Evolutionary conservation across 2,113 vertebrate species (phyloP).

Genomic region (Charadrius vociferus): DNA sequence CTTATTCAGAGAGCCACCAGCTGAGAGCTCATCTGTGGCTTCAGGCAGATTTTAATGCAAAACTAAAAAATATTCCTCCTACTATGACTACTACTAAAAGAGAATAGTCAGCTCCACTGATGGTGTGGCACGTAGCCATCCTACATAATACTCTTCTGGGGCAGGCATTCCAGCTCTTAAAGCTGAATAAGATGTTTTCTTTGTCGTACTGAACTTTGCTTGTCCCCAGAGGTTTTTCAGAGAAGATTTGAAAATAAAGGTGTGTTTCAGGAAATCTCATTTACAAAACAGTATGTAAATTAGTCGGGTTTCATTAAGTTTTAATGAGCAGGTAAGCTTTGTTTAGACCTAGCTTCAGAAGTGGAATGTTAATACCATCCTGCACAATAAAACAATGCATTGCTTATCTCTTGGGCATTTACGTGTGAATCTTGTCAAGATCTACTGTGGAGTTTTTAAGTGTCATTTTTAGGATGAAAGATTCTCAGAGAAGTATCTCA

Average conservation of each 20-base stretch:
- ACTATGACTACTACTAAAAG: background rate
- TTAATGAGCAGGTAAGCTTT: conserved; percentile 9
- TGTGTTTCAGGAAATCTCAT: conserved; percentile 5
- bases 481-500: conserved; percentile 22
- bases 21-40: background rate
- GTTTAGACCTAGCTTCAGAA: conserved; percentile 5
- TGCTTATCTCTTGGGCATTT: conserved; percentile 33
- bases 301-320: background rate
- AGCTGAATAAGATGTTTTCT: background rate
- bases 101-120: background rate
- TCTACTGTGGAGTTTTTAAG: background rate
- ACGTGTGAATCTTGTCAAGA: conserved; percentile 15
- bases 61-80: background rate
- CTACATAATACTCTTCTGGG: background rate
- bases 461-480: conserved; percentile 41
- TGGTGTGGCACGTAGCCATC: background rate
- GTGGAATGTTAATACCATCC: background rate
- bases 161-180: background rate
- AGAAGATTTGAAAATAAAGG: conserved; percentile 30
- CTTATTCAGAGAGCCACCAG: background rate
- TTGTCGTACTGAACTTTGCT: background rate
- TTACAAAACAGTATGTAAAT: conserved; percentile 29
- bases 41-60: conserved; percentile 41
- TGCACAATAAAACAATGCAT: conserved; percentile 23
- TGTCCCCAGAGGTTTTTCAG: background rate